phyloP scores from a whole-genome alignment of 1,140 invertebrate species.

The Neelides sp. region DNA sequence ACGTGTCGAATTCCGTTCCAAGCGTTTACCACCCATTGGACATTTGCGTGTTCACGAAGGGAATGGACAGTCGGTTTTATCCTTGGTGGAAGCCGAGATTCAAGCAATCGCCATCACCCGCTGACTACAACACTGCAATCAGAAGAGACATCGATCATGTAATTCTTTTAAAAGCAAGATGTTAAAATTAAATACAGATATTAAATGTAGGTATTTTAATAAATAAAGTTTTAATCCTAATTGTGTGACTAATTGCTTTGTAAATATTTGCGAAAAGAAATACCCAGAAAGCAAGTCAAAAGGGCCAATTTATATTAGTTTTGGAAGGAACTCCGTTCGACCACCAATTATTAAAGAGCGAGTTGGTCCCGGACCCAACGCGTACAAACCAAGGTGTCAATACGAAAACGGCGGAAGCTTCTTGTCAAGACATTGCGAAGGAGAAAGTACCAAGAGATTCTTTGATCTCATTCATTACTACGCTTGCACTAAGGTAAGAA shows the following conservation, averaged over 20 bases:
- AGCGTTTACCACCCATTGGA: slow-evolving; percentile 22
- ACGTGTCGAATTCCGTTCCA: slow-evolving; percentile 18
- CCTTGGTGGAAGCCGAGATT: slow-evolving; percentile 17
- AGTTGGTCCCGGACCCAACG: slow-evolving; percentile 19
- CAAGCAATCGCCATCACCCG: slow-evolving; percentile 13
- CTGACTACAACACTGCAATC: slow-evolving; percentile 20
- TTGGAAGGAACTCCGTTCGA: slow-evolving; percentile 1
- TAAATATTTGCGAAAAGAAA: too few relatives aligned
- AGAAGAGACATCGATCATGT: neutral
- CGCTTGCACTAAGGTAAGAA: slow-evolving; percentile 9
- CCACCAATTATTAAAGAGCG: slow-evolving; percentile 7
- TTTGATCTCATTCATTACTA: slow-evolving; percentile 17
- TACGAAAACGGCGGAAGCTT: slow-evolving; percentile 14
- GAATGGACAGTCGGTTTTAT: slow-evolving; percentile 22
- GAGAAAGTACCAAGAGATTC: slow-evolving; percentile 12
- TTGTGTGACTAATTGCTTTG: too few relatives aligned
- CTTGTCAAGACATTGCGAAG: slow-evolving; percentile 10
- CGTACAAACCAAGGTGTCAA: slow-evolving; percentile 7
- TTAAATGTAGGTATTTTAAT: neutral
- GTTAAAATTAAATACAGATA: neutral
- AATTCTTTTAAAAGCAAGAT: neutral
- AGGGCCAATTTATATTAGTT: neutral
- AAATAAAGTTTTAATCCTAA: too few relatives aligned
- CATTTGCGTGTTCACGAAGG: slow-evolving; percentile 17
- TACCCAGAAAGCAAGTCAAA: slow-evolving; percentile 13